phyloP scores from a whole-genome alignment of 2,113 vertebrate genomes.

The Nothobranchius kuhntae region DNA sequence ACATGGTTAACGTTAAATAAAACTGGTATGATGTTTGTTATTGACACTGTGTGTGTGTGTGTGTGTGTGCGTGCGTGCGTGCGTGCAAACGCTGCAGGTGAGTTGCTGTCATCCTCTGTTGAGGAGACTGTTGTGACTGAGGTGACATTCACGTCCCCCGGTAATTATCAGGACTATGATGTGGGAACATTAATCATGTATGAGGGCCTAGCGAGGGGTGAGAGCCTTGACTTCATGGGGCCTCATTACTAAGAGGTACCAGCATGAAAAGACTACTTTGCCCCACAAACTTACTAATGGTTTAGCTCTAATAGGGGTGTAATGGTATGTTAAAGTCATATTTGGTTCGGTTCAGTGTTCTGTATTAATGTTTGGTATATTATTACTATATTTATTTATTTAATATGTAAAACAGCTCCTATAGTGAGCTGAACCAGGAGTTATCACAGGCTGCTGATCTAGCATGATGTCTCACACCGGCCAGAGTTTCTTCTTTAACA shows the following conservation, averaged over 20 bases:
- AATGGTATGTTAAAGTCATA: too few relatives aligned
- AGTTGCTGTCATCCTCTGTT: slow-evolving; percentile 69
- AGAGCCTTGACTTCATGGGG: slow-evolving; percentile 63
- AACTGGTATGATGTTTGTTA: slow-evolving; percentile 33
- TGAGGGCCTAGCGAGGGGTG: slow-evolving; percentile 75
- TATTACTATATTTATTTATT: too few relatives aligned
- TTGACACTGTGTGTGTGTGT: not conserved
- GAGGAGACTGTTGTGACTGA: slow-evolving; percentile 61
- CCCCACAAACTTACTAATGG: slow-evolving; percentile 41
- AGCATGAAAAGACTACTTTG: slow-evolving; percentile 24
- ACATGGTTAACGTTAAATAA: slow-evolving; percentile 61
- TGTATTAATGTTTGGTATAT: too few relatives aligned
- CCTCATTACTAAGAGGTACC: slow-evolving; percentile 73
- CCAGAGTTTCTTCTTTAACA: too few relatives aligned
- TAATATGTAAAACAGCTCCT: too few relatives aligned
- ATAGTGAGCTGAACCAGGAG: too few relatives aligned
- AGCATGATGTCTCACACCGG: too few relatives aligned
- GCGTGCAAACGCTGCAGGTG: slow-evolving; percentile 2
- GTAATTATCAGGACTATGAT: slow-evolving; percentile 82
- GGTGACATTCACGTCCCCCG: slow-evolving; percentile 77
- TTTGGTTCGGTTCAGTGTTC: too few relatives aligned
- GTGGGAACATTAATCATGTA: slow-evolving; percentile 82
- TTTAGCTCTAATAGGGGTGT: slow-evolving; percentile 14
- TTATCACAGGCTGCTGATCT: too few relatives aligned
- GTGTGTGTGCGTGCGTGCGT: slow-evolving; percentile 22